Evolutionary conservation across 2,797 vertebrate genomes (phyloP).

Genomic region (Halcyon chelicuti): DNA sequence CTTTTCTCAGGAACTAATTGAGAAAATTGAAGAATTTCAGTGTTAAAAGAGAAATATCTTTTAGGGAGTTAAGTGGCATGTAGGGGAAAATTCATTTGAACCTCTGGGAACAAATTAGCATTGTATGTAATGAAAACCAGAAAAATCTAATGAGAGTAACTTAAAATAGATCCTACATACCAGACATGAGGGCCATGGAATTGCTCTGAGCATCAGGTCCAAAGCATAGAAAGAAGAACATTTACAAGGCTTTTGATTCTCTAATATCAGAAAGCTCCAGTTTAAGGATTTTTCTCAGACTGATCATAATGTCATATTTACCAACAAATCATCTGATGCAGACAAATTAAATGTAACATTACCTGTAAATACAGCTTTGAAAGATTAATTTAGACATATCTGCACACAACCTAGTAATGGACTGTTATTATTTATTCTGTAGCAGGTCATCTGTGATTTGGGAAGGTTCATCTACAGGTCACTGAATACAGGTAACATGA

Average conservation of each 20-base stretch:
- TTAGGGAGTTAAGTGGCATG: neutral
- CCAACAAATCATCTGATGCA: conserved; percentile 49
- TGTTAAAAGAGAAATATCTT: neutral
- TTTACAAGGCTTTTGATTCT: neutral
- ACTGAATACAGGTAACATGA: conserved; percentile 64
- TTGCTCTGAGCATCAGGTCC: neutral
- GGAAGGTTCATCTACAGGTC: conserved; percentile 58
- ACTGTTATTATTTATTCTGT: conserved; percentile 36
- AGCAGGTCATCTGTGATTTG: conserved; percentile 30
- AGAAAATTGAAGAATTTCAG: neutral
- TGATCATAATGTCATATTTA: conserved; percentile 49
- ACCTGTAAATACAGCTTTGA: conserved; percentile 56
- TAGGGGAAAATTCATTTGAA: neutral
- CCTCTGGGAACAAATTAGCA: neutral
- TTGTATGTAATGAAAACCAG: neutral
- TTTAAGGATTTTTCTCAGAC: conserved; percentile 47
- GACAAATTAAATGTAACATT: conserved; percentile 55
- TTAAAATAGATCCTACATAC: neutral
- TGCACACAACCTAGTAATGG: neutral
- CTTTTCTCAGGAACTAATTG: neutral
- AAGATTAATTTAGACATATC: conserved; percentile 52
- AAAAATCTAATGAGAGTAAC: neutral
- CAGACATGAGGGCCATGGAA: neutral
- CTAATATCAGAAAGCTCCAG: neutral
- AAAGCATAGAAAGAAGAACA: neutral